Evolutionary conservation across 2,888 invertebrate genomes (phyloP), one percentile per base, ranked within the genome.

Genomic region (Papilio elwesi): DNA sequence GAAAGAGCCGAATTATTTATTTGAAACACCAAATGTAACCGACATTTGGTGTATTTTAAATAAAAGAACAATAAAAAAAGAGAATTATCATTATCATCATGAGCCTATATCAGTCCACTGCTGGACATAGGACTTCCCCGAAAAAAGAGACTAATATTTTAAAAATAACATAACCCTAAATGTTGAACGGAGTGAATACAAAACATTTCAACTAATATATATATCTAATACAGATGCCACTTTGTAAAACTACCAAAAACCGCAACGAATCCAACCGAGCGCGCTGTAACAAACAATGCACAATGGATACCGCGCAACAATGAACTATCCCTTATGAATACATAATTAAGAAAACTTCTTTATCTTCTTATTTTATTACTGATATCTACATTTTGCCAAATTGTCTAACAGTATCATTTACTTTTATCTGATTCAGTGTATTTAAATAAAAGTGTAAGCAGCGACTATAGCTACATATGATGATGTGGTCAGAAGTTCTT

Each of bases 241-340:
- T 74, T 76, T 77, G 75, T 72, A 78, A 80, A 79, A 79, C 74
- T 74, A 76, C 78, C 78, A 78, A 81, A 80, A 77, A 76, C 71
- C 76, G 53, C 48, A 47, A 43, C 59, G 69, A 72, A 76, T 76
- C 75, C 76, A 75, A 78, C 73, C 75, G 73, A 73, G 70, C 75
- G 71, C 76, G 77, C 78, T 68, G 74, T 74, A 78, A 78, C 76
- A 79, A 80, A 82, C 82, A 81, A 81, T 82, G 78, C 79, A 82
- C 82, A 82, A 82, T 82, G 82, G 81, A 77, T 78, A 78, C 80
- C 80, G 78, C 78, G 77, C 78, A 80, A 82, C 81, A 82, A 83
- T 83, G 79, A 77, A 76, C 77, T 76, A 77, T 79, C 78, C 79
- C 67, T 78, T 77, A 74, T 80, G 82, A 81, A 82, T 82, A 81